Conservation (phyloP, 2,888 invertebrate genomes). For the Tetheella fluctuosa region DNA sequence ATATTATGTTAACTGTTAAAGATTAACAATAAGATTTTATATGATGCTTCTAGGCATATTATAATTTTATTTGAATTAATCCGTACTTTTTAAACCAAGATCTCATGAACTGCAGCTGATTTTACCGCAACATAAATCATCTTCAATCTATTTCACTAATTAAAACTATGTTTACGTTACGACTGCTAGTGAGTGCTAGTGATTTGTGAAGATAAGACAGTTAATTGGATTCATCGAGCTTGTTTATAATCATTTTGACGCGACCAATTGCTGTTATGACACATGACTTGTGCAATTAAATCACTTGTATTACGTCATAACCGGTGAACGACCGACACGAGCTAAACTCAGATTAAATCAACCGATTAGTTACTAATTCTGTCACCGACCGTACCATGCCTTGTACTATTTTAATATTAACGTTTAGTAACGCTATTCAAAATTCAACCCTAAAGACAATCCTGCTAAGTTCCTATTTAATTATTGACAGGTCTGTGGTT, state of each 20-base stretch:
- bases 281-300: slow-evolving; percentile 4
- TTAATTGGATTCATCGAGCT: slow-evolving; percentile 3
- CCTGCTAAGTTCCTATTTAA: neutral
- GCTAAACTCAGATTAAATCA: slow-evolving; percentile 53
- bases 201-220: slow-evolving; percentile 5
- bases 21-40: too few species aligned
- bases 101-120: neutral
- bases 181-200: neutral
- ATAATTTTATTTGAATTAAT: too few species aligned
- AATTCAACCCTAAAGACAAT: neutral
- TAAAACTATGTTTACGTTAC: neutral
- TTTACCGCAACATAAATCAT: neutral
- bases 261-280: slow-evolving; percentile 2
- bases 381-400: slow-evolving; percentile 34
- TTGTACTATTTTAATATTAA: slow-evolving; percentile 12
- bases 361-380: slow-evolving; percentile 60
- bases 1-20: too few species aligned
- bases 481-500: neutral
- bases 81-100: too few species aligned
- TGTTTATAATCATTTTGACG: slow-evolving; percentile 6
- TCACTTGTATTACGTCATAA: slow-evolving; percentile 6
- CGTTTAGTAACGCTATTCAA: neutral
- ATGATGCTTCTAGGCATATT: too few species aligned
- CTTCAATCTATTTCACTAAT: neutral
- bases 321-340: slow-evolving; percentile 18